These are phyloP conservation scores for Picus viridis DNA, from an alignment of 2,797 vertebrate species.

Conservation along the genomic window DNA sequence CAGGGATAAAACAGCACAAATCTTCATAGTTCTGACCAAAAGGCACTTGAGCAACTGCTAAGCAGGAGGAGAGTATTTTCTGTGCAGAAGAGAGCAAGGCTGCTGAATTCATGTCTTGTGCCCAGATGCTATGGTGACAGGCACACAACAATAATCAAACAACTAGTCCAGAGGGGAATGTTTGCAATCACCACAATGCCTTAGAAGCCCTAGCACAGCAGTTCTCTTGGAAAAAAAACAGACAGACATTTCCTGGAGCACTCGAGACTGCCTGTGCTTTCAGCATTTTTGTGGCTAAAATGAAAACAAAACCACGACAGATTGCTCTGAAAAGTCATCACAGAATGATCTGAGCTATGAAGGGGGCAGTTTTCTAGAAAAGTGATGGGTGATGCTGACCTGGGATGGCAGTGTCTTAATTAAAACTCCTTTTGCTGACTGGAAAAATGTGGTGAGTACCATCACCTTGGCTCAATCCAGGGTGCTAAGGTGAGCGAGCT, in stretches of 20 bases:
- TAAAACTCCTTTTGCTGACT: neutral
- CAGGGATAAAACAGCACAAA: neutral
- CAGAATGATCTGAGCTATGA: neutral
- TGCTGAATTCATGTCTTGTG: conserved; percentile 36
- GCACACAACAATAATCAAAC: conserved; percentile 40
- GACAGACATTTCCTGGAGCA: conserved; percentile 55
- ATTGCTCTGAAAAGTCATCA: neutral
- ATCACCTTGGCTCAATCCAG: neutral
- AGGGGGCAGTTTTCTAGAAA: neutral
- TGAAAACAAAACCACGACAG: conserved; percentile 13
- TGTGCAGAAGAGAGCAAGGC: neutral
- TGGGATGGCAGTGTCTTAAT: neutral
- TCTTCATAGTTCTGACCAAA: neutral
- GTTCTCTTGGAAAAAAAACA: conserved; percentile 24
- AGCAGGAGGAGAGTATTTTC: neutral
- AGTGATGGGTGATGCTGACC: neutral
- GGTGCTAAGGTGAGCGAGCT: neutral
- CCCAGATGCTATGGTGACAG: conserved; percentile 61
- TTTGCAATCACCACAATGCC: conserved; percentile 45
- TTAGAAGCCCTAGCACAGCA: conserved; percentile 47
- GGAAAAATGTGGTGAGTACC: rapidly evolving
- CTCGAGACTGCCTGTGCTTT: conserved; percentile 1
- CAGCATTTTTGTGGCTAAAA: conserved; percentile 51
- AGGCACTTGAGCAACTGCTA: neutral
- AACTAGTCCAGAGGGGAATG: conserved; percentile 10